Base-by-base conservation (phyloP, 2,888 invertebrate genomes). In the Patella ulyssiponensis region DNA sequence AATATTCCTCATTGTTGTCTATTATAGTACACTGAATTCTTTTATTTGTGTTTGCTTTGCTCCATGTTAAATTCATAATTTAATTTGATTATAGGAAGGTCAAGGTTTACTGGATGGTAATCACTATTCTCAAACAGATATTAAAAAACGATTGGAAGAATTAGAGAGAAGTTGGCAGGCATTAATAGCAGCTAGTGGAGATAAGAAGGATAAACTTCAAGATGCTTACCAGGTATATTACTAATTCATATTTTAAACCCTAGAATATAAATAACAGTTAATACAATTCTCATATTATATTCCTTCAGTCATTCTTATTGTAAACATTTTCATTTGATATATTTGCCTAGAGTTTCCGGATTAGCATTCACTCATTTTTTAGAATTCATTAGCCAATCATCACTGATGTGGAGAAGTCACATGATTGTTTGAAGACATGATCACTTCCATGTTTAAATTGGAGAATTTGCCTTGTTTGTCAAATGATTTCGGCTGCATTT, bases 111-210 rank as follows among this genome's bases (percentile, higher is more conserved):
- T 94, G 89, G 94, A 95, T 77, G 94, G 94, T 14, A 94, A 96
- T n/a, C 98, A 98, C 92, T 98, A 96, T 92, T 97, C 98, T 12
- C 94, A 95, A 0, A 94, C 94, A 70, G 97, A 97, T 91, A 97
- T 99, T 77, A 94, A 95, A 44, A 94, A 94, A 53, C 94, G 96
- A 83, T 93, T 98, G 0, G 95, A 96, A 78, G 96, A 97, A 81
- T 91, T 99, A 27, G 96, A 97, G 86, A 94, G 94, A 27, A 95
- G 96, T 82, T 99, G 98, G 98, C 93, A 95, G 73, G 95, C 96
- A 77, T 92, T 99, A 4, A 95, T 96, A 91, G 95, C 95, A 69
- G 94, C 96, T 0, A 96, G 97, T 0, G 94, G 95, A 79, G 93
- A 96, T 15, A 98, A 98, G 86, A 95, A 96, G 77, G 95, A 95